phyloP scores from a whole-genome alignment of 2,113 vertebrate species.

The Istiophorus platypterus region DNA sequence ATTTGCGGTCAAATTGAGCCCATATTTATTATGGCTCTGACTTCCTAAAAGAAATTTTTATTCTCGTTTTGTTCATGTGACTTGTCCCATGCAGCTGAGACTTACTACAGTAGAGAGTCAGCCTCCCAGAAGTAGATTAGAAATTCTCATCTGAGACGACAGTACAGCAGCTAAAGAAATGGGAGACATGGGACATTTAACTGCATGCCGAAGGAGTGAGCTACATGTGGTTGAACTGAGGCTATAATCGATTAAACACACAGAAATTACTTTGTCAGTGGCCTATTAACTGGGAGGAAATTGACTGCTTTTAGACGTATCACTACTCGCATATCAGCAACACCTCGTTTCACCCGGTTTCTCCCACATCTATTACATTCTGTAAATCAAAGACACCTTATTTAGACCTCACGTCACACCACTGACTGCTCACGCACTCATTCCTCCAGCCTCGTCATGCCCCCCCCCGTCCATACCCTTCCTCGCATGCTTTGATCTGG shows the following conservation, averaged over 20 bases:
- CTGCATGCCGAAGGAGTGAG: not conserved
- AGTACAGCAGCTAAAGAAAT: not conserved
- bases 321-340: constrained; percentile 10
- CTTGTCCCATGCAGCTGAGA: not conserved
- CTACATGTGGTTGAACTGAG: not conserved
- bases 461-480: too few species aligned
- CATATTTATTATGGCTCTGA: too few species aligned
- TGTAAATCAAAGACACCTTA: not conserved
- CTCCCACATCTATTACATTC: not conserved
- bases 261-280: not conserved
- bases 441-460: not conserved
- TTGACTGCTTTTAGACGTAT: not conserved
- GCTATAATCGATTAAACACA: constrained; percentile 1
- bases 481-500: not conserved
- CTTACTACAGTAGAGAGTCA: not conserved
- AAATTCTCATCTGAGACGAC: not conserved
- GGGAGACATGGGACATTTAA: not conserved
- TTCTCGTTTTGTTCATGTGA: not conserved
- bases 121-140: not conserved
- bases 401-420: not conserved
- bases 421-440: not conserved
- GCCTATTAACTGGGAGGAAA: not conserved
- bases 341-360: not conserved
- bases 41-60: too few species aligned
- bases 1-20: too few species aligned